Base-by-base conservation (phyloP, 2,113 vertebrate genomes). In the Agelaius tricolor region DNA sequence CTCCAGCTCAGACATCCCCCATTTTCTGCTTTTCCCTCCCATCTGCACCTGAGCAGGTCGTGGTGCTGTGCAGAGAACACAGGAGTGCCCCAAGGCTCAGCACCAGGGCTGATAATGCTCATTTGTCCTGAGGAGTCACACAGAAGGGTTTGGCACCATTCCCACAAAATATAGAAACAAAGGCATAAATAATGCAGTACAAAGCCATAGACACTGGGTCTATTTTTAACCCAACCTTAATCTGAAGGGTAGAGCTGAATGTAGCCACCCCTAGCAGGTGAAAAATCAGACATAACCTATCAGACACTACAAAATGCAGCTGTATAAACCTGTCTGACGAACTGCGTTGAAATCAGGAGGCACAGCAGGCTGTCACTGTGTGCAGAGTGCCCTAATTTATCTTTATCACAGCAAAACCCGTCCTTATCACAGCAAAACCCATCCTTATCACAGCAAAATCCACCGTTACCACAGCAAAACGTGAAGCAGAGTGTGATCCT, bases 181-280 rank as follows among this genome's bases (percentile, higher is more conserved):
- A 90, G 62, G 33, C 4, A 21, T 90, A 75, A 94, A 89, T 96
- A 93, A 94, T 84, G 77, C 90, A 95, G 86, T 1, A 2, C 68
- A 75, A 75, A 90, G 43, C 90, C 79, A 17, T 1, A 39, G 30
- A 3, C 18, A 0, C 28, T 15, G 41, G 35, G 31, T 52, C 78
- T 93, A 75, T 90, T 96, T 94, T 92, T 84, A 96, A 84, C 57
- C 28, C 4, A 1, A n/a, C 4, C 8, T 55, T 78, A 22, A 72
- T 35, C 35, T 65, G 76, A 41, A 72, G 67, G 47, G 65, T 13
- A 72, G 39, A 87, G 44, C 81, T 57, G 61, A 77, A 74, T 23
- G 19, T 11, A 92, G 35, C 8, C 2, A 55, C 18, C 55, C 21
- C 15, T 14, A 77, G 88, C 72, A 77, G 65, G 39, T 41, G 9